A percentile compares a stretch with the other conserved stretches of the same genome.
Evolutionary conservation across 2,113 vertebrate genomes (phyloP).

Genomic region (Passer montanus): DNA sequence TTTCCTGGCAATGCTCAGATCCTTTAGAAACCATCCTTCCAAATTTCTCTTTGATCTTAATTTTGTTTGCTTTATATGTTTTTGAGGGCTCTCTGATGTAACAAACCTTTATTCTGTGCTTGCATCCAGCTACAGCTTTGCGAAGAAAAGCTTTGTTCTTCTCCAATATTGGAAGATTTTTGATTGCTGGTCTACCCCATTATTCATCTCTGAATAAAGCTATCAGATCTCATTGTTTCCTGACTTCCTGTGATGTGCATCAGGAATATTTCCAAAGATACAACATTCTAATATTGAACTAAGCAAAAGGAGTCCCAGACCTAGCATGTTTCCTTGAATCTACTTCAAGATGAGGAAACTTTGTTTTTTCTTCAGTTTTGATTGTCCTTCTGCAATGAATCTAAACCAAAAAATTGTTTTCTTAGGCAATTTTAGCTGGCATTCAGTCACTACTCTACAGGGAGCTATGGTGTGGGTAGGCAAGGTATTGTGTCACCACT

Average conservation of each 20-base stretch:
- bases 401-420: neutral
- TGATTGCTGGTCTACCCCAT: neutral
- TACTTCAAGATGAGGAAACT: neutral
- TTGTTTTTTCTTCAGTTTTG: neutral
- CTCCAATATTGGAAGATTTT: neutral
- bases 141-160: conserved; percentile 11
- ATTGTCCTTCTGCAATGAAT: neutral
- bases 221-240: conserved; percentile 8
- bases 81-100: neutral
- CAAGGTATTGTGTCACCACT: neutral
- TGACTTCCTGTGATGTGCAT: neutral
- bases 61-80: neutral
- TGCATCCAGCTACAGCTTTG: neutral
- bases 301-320: neutral
- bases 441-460: neutral
- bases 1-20: neutral
- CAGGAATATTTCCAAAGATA: conserved; percentile 20
- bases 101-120: neutral
- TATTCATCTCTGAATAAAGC: conserved; percentile 12
- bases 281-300: neutral
- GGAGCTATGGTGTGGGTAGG: neutral
- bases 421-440: neutral
- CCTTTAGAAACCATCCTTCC: neutral
- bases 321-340: neutral
- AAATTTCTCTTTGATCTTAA: neutral